Base-by-base conservation (phyloP, 1,140 invertebrate genomes). In the Drosophila setifemur region DNA sequence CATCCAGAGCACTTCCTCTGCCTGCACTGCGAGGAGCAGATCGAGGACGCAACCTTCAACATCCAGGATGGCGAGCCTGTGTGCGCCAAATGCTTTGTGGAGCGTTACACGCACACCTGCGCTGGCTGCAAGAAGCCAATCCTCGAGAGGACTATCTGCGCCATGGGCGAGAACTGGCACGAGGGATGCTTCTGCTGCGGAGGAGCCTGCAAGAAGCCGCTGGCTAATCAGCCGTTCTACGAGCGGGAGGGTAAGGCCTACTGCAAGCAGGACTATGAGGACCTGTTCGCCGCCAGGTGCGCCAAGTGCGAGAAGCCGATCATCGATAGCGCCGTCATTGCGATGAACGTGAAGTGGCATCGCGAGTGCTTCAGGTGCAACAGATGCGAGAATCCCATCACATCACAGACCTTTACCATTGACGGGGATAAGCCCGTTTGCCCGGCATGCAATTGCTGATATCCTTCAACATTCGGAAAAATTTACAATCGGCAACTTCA, bases 1-100 rank as follows among this genome's bases (percentile, higher is more conserved):
- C 98, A 99, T 91, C 97, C 98, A 7, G 98, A 99, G 91, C 98
- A 99, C 91, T 99, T 99, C 92, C 96, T 95, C 3, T 99, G 98
- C 92, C 95, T 40, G 0, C 92, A 93, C 63, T 95, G 95, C 88
- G 92, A 93, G 5, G 79, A 79, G 43, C 91, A 91, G 23, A 92
- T 92, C 28, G 89, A 79, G 4, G 91, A 94, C 25, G 89, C 91
- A 37, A 94, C 93, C 77, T 96, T 96, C 82, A 94, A 95, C 63
- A 94, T 95, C 64, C 90, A 94, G 39, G 92, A 94, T 43, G 93
- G 93, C 2, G 91, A 92, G 48, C 94, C 95, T 3, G 95, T 94
- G 73, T 96, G 95, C 90, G 93, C 94, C 67, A 90, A 91, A 40
- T 95, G 95, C 90, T 96, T 95, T 85, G 91, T 94, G 60, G 92